Base-by-base conservation (phyloP, 2,888 invertebrate species). In the Melanchra persicariae region DNA sequence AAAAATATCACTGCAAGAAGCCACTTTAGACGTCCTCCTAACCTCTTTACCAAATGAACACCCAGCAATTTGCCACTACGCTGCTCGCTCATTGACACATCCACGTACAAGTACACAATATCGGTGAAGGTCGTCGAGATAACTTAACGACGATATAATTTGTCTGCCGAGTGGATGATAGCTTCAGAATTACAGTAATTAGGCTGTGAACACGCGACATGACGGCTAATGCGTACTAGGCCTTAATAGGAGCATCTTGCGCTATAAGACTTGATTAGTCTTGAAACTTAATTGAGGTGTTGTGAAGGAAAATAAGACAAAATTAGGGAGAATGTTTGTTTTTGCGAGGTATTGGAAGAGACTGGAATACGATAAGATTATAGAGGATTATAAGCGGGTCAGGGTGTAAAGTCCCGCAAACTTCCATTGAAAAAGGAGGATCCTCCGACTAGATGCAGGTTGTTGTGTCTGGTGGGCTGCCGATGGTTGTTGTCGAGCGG, bases 111-210 rank as follows among this genome's bases (percentile, higher is more conserved):
- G 64, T 52, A 65, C 67, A 71, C 64, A 63, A 79, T 74, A 68
- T 82, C 60, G 82, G 70, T 75, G 82, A 84, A 84, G 84, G 81
- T 70, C 71, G 37, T 6, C 17, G 1, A 67, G 62, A 81, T 73
- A 73, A 62, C 66, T 71, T 64, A 73, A 74, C 55, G 69, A 70
- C 69, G 47, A 66, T 77, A 70, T 84, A 80, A 84, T 84, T 80
- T 76, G 74, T 65, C 59, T 82, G 45, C 49, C 7, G 40, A 69
- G 73, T 64, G 47, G 70, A 78, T 73, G 75, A 73, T 77, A 71
- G 61, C 70, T 74, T 54, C 61, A 52, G 72, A 67, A 70, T 78
- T 47, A 69, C 62, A 64, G 71, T 73, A 73, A 81, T 81, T 76
- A 81, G 71, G 63, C 65, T 40, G 66, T 24, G 60, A 75, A 45